phyloP scores from a whole-genome alignment of 1,140 invertebrate genomes.

The Hypothenemus hampei region DNA sequence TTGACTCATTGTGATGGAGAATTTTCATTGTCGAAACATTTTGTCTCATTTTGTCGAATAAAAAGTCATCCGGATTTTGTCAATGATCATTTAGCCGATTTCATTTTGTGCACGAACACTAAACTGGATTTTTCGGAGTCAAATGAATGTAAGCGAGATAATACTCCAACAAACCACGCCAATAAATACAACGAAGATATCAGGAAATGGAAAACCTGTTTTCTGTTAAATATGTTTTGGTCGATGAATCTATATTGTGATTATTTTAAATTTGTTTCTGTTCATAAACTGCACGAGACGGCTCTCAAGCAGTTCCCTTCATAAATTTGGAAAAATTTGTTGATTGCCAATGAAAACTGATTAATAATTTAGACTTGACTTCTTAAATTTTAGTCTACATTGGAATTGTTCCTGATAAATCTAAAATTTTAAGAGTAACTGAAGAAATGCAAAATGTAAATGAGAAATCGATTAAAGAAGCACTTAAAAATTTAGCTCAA shows the following conservation, averaged over 20 bases:
- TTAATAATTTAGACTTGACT: too few relatives aligned
- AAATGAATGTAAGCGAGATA: background rate
- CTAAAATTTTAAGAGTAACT: too few relatives aligned
- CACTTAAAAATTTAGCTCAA: too few relatives aligned
- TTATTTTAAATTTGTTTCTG: background rate
- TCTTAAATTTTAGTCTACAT: too few relatives aligned
- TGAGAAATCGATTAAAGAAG: too few relatives aligned
- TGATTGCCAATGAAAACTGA: too few relatives aligned
- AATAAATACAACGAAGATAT: background rate
- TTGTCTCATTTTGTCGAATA: constrained; percentile 8
- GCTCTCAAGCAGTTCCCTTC: background rate
- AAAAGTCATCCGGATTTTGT: background rate
- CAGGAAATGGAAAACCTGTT: background rate
- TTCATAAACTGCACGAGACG: background rate
- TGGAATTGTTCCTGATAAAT: too few relatives aligned
- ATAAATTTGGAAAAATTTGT: too few relatives aligned
- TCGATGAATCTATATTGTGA: background rate
- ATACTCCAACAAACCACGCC: background rate
- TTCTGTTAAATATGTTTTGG: background rate
- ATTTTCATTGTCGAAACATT: constrained; percentile 9
- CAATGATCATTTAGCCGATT: background rate
- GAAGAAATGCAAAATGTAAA: too few relatives aligned
- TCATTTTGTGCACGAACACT: constrained; percentile 12
- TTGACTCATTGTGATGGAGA: background rate
- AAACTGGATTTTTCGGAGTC: background rate